phyloP scores from a whole-genome alignment of 92 coral and sea anemone genomes.

The Diadumene lineata region DNA sequence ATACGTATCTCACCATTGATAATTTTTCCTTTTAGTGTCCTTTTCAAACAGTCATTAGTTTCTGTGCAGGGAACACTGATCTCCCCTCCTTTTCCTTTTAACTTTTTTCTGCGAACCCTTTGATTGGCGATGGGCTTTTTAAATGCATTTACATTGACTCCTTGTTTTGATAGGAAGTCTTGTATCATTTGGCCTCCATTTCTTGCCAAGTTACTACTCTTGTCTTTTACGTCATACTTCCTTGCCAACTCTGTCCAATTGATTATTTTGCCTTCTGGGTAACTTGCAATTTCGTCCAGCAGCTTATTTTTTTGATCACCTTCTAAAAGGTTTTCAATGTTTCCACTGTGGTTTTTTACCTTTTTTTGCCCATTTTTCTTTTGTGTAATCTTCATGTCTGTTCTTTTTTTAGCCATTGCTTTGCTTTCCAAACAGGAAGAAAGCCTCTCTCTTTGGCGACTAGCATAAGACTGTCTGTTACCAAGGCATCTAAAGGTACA shows the following conservation, averaged over 20 bases:
- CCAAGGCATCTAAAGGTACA: slow-evolving; percentile 23
- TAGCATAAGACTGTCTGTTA: slow-evolving; percentile 26
- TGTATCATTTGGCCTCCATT: slow-evolving; percentile 40
- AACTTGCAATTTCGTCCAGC: no score
- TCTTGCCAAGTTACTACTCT: not conserved
- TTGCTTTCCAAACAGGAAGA: slow-evolving; percentile 14
- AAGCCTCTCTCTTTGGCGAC: slow-evolving; percentile 27
- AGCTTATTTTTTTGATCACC: no score
- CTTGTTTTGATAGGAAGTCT: slow-evolving; percentile 8
- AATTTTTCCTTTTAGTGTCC: slow-evolving; percentile 15
- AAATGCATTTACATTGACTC: slow-evolving; percentile 21
- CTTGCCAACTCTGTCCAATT: slow-evolving; percentile 19
- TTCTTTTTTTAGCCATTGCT: slow-evolving; percentile 6
- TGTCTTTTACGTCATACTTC: not conserved
- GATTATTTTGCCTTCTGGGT: not conserved
- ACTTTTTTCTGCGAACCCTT: slow-evolving; percentile 22
- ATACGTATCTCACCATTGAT: slow-evolving; percentile 30
- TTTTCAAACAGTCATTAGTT: slow-evolving; percentile 24
- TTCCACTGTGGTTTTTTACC: no score
- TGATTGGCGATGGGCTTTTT: slow-evolving; percentile 7
- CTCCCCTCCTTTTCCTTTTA: slow-evolving; percentile 32
- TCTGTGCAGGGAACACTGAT: slow-evolving; percentile 27
- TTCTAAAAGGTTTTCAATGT: no score
- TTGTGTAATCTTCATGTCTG: not conserved
- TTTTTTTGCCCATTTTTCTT: not conserved